Evolutionary conservation across 1,140 invertebrate species (phyloP).

Genomic region (Neodiprion lecontei): DNA sequence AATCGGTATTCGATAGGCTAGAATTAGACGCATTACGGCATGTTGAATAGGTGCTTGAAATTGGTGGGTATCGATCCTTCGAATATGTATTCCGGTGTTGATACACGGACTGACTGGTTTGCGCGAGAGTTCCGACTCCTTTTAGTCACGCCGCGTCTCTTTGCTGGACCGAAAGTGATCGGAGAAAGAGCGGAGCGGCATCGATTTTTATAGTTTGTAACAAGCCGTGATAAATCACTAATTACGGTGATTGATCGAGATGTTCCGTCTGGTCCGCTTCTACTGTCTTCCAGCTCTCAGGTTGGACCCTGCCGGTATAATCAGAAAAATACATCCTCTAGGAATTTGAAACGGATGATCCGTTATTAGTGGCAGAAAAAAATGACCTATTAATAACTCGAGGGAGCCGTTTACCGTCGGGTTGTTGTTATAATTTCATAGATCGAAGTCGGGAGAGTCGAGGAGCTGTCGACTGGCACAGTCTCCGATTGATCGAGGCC

Average conservation of each 20-base stretch:
- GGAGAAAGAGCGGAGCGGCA: neutral
- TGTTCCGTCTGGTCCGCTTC: neutral
- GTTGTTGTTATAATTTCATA: too few species aligned
- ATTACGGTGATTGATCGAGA: conserved; percentile 46
- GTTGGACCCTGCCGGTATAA: conserved; percentile 17
- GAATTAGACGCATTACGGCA: neutral
- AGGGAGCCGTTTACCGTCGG: conserved; percentile 30
- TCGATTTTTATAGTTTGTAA: conserved; percentile 27
- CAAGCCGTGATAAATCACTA: conserved; percentile 47
- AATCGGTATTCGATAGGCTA: neutral
- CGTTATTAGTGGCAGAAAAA: conserved; percentile 52
- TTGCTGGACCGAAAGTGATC: too few species aligned
- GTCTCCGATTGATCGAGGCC: too few species aligned
- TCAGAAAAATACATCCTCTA: conserved; percentile 51
- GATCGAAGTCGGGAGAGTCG: too few species aligned
- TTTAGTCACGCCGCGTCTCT: too few species aligned
- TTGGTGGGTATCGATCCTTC: neutral
- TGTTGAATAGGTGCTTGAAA: neutral
- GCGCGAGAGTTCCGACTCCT: too few species aligned
- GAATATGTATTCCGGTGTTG: too few species aligned
- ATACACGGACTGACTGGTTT: too few species aligned
- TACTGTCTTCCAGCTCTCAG: neutral
- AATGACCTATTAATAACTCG: conserved; percentile 34
- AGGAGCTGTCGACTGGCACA: too few species aligned
- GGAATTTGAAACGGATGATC: conserved; percentile 48